These are phyloP conservation scores for Microplitis mediator DNA, from an alignment of 1,140 invertebrate genomes.

Conservation along the genomic window DNA sequence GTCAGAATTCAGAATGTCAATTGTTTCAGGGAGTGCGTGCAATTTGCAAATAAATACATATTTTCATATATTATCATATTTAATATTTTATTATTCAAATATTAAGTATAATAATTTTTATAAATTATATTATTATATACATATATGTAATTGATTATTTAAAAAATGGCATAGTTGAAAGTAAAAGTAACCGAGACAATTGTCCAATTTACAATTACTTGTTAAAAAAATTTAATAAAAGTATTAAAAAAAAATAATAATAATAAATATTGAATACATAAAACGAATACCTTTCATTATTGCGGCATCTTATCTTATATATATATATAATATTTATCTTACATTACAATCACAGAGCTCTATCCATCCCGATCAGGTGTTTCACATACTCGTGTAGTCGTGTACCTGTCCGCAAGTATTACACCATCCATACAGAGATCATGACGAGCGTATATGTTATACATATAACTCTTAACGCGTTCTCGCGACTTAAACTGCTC, in stretches of 20 bases:
- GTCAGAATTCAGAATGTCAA: constrained; percentile 4
- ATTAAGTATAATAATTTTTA: no score
- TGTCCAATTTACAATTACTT: background rate
- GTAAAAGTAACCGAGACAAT: background rate
- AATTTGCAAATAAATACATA: background rate
- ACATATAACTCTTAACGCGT: background rate
- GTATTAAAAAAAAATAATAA: background rate
- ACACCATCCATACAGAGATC: constrained; percentile 1
- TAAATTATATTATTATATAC: background rate
- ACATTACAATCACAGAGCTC: background rate
- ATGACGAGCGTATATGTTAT: background rate
- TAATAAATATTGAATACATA: background rate
- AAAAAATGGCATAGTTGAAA: background rate
- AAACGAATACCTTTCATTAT: constrained; percentile 6
- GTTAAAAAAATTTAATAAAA: no score
- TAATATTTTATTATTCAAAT: no score
- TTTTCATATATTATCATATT: background rate
- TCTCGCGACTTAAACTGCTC: constrained; percentile 10
- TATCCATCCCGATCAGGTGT: constrained; percentile 20
- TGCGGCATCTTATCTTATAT: constrained; percentile 14
- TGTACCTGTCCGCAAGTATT: constrained; percentile 21
- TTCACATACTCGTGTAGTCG: constrained; percentile 16
- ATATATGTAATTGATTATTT: background rate
- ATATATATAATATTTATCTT: constrained; percentile 13
- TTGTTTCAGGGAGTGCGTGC: constrained; percentile 5